Evolutionary conservation across 2,113 vertebrate genomes (phyloP).

Genomic region (Crotalus viridis): DNA sequence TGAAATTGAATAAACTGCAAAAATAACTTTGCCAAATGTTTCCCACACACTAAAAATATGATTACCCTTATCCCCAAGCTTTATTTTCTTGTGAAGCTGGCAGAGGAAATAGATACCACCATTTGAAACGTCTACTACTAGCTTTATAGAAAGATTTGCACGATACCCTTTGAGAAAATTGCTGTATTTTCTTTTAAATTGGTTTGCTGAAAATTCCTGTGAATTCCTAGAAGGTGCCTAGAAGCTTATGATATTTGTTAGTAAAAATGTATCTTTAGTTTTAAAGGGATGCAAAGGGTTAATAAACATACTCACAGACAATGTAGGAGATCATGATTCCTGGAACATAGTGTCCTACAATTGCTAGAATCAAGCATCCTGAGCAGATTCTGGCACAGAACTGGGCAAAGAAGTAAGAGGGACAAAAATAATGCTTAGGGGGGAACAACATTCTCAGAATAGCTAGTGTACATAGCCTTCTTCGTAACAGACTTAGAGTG

Average conservation of each 20-base stretch:
- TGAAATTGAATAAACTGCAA: background rate
- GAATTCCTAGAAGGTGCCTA: background rate
- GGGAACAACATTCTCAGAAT: background rate
- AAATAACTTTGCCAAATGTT: background rate
- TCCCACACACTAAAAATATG: background rate
- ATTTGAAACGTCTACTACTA: slow-evolving; percentile 36
- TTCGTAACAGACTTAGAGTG: background rate
- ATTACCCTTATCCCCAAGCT: slow-evolving; percentile 1
- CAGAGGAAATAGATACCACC: background rate
- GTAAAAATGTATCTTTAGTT: slow-evolving; percentile 4
- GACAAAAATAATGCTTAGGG: background rate
- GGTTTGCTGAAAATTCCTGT: background rate
- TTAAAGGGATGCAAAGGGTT: slow-evolving; percentile 27
- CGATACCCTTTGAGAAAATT: background rate
- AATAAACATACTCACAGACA: slow-evolving; percentile 81
- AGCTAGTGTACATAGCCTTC: slow-evolving; percentile 29
- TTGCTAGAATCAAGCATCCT: slow-evolving; percentile 82
- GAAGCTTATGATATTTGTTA: slow-evolving; percentile 14
- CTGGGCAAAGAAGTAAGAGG: slow-evolving; percentile 67
- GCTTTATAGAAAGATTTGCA: slow-evolving; percentile 13
- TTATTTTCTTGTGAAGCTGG: background rate
- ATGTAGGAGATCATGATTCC: slow-evolving; percentile 99
- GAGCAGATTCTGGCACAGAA: slow-evolving; percentile 91
- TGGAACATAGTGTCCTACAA: slow-evolving; percentile 94
- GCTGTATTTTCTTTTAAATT: background rate